Conservation (phyloP, 2,888 invertebrate species). For the Eilema caniola region DNA sequence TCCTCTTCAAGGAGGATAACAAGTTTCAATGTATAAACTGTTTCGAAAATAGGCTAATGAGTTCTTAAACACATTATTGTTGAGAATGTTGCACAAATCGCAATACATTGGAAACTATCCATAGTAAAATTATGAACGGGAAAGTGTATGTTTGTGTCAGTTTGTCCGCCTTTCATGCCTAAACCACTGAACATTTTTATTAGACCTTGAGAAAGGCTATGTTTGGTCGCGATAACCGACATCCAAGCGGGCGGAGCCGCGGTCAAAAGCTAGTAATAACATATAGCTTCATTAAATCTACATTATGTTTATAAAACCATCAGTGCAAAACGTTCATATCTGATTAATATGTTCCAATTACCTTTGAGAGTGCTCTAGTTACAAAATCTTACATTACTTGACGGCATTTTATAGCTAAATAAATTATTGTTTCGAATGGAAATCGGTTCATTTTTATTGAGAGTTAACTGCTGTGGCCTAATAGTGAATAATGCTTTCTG, state of each 20-base stretch:
- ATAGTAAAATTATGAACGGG: too few species aligned
- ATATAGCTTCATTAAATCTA: not conserved
- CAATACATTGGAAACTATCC: too few species aligned
- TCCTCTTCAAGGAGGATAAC: too few species aligned
- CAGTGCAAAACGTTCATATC: conserved; percentile 66
- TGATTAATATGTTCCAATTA: conserved; percentile 78
- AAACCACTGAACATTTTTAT: too few species aligned
- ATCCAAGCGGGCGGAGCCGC: too few species aligned
- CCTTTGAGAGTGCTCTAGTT: conserved; percentile 43
- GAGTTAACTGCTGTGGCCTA: conserved; percentile 3
- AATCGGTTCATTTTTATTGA: conserved; percentile 20
- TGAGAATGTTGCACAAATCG: not conserved
- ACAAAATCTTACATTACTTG: conserved; percentile 25
- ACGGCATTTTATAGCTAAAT: conserved; percentile 36
- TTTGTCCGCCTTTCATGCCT: too few species aligned
- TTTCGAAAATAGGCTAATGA: too few species aligned
- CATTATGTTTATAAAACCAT: conserved; percentile 39
- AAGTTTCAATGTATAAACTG: too few species aligned
- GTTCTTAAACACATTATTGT: too few species aligned
- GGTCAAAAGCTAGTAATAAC: not conserved
- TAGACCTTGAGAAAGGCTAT: too few species aligned
- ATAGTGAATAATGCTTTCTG: not conserved
- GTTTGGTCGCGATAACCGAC: too few species aligned
- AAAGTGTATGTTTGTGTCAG: too few species aligned
- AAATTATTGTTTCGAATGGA: conserved; percentile 26